Evolutionary conservation across 2,797 vertebrate genomes (phyloP).

Genomic region (Trachops cirrhosus): DNA sequence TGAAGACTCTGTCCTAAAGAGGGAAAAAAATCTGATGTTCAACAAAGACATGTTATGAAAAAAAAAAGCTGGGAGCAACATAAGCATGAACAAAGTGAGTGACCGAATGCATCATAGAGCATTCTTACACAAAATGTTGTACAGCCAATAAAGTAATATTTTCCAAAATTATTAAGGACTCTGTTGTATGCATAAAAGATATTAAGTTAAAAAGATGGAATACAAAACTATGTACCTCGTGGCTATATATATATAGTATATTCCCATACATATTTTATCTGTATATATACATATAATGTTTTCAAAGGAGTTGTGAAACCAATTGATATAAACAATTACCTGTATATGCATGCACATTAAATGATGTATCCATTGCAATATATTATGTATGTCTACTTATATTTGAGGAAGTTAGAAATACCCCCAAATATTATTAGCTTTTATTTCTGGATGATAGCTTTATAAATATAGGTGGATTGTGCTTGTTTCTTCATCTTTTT

Average conservation of each 20-base stretch:
- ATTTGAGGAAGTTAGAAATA: conserved; percentile 16
- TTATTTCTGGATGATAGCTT: background rate
- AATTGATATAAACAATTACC: background rate
- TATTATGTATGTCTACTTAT: background rate
- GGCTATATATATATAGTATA: background rate
- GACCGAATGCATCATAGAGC: background rate
- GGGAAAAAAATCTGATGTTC: background rate
- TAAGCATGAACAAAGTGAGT: background rate
- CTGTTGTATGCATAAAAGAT: background rate
- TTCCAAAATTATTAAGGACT: background rate
- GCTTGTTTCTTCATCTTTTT: background rate
- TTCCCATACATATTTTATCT: background rate
- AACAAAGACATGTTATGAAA: background rate
- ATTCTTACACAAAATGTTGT: background rate
- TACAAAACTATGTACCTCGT: background rate
- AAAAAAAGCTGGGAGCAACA: background rate
- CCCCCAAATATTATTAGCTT: background rate
- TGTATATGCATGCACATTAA: background rate
- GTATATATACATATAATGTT: background rate
- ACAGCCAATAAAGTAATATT: background rate
- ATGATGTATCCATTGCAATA: background rate
- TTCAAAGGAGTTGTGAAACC: background rate
- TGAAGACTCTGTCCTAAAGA: background rate
- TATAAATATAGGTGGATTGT: background rate
- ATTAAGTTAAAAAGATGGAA: background rate